A percentile compares a stretch with the other conserved stretches of the same genome.
Evolutionary conservation across 2,888 invertebrate species (phyloP).

Genomic region (Zhuqinia jingwanae): DNA sequence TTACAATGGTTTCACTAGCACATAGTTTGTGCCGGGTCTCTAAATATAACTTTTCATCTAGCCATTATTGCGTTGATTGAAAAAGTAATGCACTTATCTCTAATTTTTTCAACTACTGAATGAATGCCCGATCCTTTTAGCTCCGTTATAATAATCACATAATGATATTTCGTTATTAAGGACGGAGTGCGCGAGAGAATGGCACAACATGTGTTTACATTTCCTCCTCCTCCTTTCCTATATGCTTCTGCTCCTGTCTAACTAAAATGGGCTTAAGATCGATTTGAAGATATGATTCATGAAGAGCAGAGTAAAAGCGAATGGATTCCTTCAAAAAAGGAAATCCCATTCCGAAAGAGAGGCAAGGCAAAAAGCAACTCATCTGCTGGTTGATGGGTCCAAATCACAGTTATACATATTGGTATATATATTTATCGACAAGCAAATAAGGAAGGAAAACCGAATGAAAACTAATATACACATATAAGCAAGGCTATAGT

Average conservation of each 20-base stretch:
- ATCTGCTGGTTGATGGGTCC: too few relatives aligned
- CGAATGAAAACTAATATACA: not conserved
- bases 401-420: too few relatives aligned
- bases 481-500: not conserved
- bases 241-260: not conserved
- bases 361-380: not conserved
- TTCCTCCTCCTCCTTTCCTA: not conserved
- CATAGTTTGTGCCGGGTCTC: not conserved
- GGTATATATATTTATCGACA: not conserved
- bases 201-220: not conserved
- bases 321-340: constrained; percentile 62
- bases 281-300: constrained; percentile 67
- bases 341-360: constrained; percentile 61
- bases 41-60: constrained; percentile 37
- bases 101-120: not conserved
- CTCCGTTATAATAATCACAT: constrained; percentile 48
- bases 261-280: constrained; percentile 67
- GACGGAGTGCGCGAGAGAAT: constrained; percentile 9
- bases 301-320: not conserved
- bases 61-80: constrained; percentile 25
- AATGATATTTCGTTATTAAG: constrained; percentile 51
- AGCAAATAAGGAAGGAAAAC: not conserved
- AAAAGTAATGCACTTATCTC: constrained; percentile 32
- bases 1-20: constrained; percentile 10
- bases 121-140: constrained; percentile 52